Evolutionary conservation across 2,797 vertebrate species (phyloP).

Genomic region (Gadopsis bispinosus): DNA sequence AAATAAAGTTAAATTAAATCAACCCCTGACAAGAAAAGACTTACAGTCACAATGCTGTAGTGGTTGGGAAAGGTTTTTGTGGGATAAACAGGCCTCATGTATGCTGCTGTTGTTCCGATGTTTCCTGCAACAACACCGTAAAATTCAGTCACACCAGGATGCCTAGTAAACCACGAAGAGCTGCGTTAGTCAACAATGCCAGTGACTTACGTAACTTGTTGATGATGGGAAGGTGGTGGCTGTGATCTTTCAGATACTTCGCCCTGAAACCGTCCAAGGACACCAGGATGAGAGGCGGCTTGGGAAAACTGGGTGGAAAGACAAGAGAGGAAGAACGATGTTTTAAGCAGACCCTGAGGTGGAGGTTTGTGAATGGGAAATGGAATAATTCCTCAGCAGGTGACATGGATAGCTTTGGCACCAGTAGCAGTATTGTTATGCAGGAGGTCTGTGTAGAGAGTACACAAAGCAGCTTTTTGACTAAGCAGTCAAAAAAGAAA

Average conservation of each 20-base stretch:
- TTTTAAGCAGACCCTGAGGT: neutral
- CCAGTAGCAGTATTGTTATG: constrained; percentile 18
- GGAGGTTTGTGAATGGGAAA: constrained; percentile 6
- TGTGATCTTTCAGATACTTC: constrained; percentile 90
- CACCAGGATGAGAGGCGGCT: constrained; percentile 91
- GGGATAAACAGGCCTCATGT: constrained; percentile 93
- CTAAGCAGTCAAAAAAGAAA: neutral
- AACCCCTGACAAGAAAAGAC: constrained; percentile 56
- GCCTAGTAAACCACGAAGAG: neutral
- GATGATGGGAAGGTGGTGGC: constrained; percentile 89
- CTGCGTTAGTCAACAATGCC: neutral
- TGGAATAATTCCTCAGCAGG: constrained; percentile 24
- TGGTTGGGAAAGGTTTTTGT: constrained; percentile 99
- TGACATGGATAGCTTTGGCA: constrained; percentile 35
- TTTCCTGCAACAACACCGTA: constrained; percentile 82
- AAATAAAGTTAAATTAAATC: too few relatives aligned
- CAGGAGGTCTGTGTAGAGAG: constrained; percentile 24
- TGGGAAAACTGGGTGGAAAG: constrained; percentile 86
- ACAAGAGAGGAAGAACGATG: constrained; percentile 12
- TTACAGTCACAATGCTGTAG: constrained; percentile 96
- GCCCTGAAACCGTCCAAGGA: constrained; percentile 97
- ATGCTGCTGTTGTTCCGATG: constrained; percentile 87
- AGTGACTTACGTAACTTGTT: constrained; percentile 91
- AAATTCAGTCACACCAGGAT: constrained; percentile 9
- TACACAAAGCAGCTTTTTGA: constrained; percentile 63